Evolutionary conservation across 2,888 invertebrate species (phyloP).

Genomic region (Eubasilissa splendida): DNA sequence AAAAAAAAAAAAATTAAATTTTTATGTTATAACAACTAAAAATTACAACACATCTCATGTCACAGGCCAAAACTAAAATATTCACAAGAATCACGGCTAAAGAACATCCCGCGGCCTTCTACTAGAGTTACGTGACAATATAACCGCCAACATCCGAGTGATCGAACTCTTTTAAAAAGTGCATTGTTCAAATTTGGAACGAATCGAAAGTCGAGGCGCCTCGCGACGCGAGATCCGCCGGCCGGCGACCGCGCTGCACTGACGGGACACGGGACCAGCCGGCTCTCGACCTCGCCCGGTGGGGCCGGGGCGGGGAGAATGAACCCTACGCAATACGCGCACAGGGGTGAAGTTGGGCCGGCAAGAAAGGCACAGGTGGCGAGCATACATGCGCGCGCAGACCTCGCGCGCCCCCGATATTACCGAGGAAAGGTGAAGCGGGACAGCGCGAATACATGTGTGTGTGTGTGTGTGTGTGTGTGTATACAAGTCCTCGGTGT

Average conservation of each 20-base stretch:
- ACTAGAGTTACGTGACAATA: too few species aligned
- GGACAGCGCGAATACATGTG: not conserved
- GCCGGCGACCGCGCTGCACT: slow-evolving; percentile 60
- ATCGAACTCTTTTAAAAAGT: slow-evolving; percentile 6
- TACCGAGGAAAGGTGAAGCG: slow-evolving; percentile 39
- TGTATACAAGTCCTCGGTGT: too few species aligned
- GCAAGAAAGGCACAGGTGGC: slow-evolving; percentile 62
- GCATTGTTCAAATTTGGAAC: slow-evolving; percentile 13
- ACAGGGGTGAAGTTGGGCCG: slow-evolving; percentile 59
- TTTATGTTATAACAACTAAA: not conserved
- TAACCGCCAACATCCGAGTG: not conserved
- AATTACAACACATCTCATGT: slow-evolving; percentile 20
- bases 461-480: too few species aligned
- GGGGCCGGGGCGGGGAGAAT: not conserved
- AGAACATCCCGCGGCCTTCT: too few species aligned
- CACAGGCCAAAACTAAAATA: too few species aligned
- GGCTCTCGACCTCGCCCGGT: slow-evolving; percentile 36
- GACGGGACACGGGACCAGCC: slow-evolving; percentile 61
- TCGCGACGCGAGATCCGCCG: slow-evolving; percentile 36
- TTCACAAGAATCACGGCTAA: too few species aligned
- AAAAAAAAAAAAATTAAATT: not conserved
- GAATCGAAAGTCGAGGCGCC: not conserved
- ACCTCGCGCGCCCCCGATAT: slow-evolving; percentile 64
- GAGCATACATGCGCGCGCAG: slow-evolving; percentile 69
- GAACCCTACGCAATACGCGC: not conserved